Evolutionary conservation across 2,888 invertebrate species (phyloP), one percentile per base, ranked within the genome.

Genomic region (Calliopum simillimum): DNA sequence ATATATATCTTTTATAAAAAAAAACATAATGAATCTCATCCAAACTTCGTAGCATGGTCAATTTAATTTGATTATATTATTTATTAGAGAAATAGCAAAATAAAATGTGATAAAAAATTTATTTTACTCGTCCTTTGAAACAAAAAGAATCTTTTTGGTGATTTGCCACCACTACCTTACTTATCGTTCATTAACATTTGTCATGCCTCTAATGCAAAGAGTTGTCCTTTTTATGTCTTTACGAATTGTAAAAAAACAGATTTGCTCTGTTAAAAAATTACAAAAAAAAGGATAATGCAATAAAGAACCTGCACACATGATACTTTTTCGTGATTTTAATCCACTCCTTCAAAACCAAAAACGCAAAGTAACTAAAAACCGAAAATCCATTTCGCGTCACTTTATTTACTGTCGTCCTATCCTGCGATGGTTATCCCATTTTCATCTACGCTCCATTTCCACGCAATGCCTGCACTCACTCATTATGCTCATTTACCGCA

Each of bases 401-500:
- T 65, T 69, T 69, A 55, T 69, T 47, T 47, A 55, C 58, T 59
- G 65, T 13, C 44, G 2, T 19, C 12, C 23, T 55, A 44, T 25
- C n/a, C 58, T 14, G 49, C 53, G n/a, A n/a, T n/a, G n/a, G n/a
- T n/a, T n/a, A n/a, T 33, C 33, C 33, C 8, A 44, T 44, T n/a
- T n/a, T 23, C 47, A 16, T 47, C 43, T 12, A 41, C 53, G 41
- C n/a, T 21, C n/a, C 13, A 6, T 44, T 16, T n/a, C 46, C 11
- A 59, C 49, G 64, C 53, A 44, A 53, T 53, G 16, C 62, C 53
- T 46, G 21, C 61, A 16, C 51, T 55, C 78, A 79, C 82, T 82
- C 82, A 82, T 82, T 82, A 82, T 82, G 82, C 81, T 80, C 81
- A 81, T 82, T 82, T 82, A 81, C 81, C 81, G 80, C 79, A 77